These are phyloP conservation scores for Syngnathus typhle DNA, from an alignment of 2,113 vertebrate species.

Conservation along the genomic window DNA sequence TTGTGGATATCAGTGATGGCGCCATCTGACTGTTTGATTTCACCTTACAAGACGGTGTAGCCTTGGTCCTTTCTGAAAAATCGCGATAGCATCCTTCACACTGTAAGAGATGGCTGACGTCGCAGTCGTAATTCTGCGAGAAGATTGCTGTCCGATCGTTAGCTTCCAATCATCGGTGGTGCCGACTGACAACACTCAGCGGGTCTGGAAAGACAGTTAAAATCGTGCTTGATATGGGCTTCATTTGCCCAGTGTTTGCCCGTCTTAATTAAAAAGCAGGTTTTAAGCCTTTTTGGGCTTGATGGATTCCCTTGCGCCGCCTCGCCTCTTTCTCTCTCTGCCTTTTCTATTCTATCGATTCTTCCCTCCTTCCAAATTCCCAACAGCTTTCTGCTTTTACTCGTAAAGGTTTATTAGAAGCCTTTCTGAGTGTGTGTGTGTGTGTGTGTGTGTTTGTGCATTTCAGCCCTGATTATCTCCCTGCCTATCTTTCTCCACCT, in stretches of 20 bases:
- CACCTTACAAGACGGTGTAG: neutral
- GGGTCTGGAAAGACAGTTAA: neutral
- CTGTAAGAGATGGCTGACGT: neutral
- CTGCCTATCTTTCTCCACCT: slow-evolving; percentile 8
- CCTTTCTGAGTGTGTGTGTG: slow-evolving; percentile 16
- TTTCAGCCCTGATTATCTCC: slow-evolving; percentile 42
- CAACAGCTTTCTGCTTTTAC: slow-evolving; percentile 45
- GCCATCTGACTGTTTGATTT: neutral
- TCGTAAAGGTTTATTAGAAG: slow-evolving; percentile 56
- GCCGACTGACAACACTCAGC: neutral
- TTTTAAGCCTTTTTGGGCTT: neutral
- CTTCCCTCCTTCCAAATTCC: slow-evolving; percentile 36
- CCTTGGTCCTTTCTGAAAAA: neutral
- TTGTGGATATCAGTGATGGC: no score
- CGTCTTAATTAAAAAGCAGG: neutral
- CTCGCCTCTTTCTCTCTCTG: slow-evolving; percentile 3
- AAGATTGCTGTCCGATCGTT: neutral
- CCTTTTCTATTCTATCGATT: slow-evolving; percentile 29
- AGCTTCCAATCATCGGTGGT: neutral
- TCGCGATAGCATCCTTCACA: neutral
- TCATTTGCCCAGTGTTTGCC: neutral
- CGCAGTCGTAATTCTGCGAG: neutral
- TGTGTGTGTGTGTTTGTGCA: slow-evolving; percentile 21
- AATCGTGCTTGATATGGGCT: neutral
- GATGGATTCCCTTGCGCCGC: slow-evolving; percentile 8